A percentile compares a stretch with the other conserved stretches of the same genome.
Conservation (phyloP, 2,113 vertebrate genomes). For the Arenaria interpres region DNA sequence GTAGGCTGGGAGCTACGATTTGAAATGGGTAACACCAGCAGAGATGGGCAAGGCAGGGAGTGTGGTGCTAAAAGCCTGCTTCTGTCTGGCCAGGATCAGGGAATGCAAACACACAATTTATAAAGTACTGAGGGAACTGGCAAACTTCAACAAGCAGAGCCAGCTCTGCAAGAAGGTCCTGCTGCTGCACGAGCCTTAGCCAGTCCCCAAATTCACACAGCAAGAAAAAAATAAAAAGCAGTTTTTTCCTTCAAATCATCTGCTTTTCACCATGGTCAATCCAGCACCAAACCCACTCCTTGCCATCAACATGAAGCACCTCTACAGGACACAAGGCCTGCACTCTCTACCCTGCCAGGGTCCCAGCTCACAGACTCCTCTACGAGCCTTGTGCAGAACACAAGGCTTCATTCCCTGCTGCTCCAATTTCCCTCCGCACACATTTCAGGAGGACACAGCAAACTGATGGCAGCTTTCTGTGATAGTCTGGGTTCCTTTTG, state of each 20-base stretch:
- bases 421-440: background rate
- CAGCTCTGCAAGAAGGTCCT: background rate
- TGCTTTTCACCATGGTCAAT: background rate
- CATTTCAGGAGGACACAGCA: background rate
- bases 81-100: background rate
- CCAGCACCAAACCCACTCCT: background rate
- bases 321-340: background rate
- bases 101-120: background rate
- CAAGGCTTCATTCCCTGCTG: background rate
- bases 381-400: background rate
- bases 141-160: background rate
- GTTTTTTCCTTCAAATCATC: background rate
- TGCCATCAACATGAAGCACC: background rate
- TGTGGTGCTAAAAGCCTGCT: background rate
- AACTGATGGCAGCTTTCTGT: background rate
- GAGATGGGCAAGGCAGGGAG: background rate
- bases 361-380: background rate
- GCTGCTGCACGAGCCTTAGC: background rate
- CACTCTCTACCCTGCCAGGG: background rate
- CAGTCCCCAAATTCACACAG: background rate
- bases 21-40: background rate
- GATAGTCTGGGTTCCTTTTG: background rate
- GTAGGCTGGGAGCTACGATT: background rate
- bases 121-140: background rate
- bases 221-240: background rate